Evolutionary conservation across 2,113 vertebrate genomes (phyloP), one percentile per base, ranked within the genome.

Genomic region (Chionodraco myersi): DNA sequence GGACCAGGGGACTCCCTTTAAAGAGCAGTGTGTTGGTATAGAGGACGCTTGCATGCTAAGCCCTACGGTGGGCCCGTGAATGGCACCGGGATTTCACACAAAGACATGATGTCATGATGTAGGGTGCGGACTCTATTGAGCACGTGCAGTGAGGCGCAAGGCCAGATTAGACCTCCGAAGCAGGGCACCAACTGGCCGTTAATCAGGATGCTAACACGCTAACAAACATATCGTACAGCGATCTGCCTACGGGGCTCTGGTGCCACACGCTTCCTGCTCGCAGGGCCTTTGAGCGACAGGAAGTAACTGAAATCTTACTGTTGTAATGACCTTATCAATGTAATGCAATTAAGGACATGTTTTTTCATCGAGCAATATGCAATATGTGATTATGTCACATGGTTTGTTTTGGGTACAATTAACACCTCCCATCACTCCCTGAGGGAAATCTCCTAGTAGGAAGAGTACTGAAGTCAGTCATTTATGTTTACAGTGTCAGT

Each of bases 61-160:
- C 93, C 91, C 89, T 90, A 92, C 49, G 74, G 90, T 84, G 87
- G 90, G 73, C 77, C 85, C 83, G 88, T 96, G 94, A 95, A 96
- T 96, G 89, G 92, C 92, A 89, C 91, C 77, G 49, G 96, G 96
- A 97, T 99, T 96, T 97, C 88, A 94, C 94, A 90, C 93, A 94
- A 95, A 97, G 96, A 97, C 92, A 95, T 96, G 95, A 96, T 96
- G 96, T 97, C 96, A 97, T 96, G 96, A 93, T 94, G 92, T 93
- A 95, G 95, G 95, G 88, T 77, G 94, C 77, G 90, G 92, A 86
- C 88, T 79, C 95, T 95, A 97, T 97, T 98, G 96, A 97, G 83
- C 75, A 67, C 75, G 93, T 91, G 94, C 95, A 91, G 86, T 96
- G 96, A 97, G 95, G 96, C 97, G 89, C 96, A 94, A 97, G 93